These are phyloP conservation scores for Synanthedon andrenaeformis DNA, from an alignment of 2,888 invertebrate genomes.

Conservation along the genomic window DNA sequence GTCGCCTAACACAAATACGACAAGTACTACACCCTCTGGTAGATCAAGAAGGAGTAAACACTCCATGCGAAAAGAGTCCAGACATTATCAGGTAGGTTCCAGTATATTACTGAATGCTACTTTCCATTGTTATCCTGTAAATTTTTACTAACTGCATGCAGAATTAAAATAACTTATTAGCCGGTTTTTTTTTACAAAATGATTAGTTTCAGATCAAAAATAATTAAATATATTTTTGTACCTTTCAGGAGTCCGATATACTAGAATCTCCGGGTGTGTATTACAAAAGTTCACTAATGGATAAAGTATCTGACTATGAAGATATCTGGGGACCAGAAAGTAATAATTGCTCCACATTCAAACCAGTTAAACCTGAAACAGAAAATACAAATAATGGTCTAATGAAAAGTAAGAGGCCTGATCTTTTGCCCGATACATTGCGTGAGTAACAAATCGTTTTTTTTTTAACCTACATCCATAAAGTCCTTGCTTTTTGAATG, in stretches of 20 bases:
- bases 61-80: conserved; percentile 74
- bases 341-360: conserved; percentile 59
- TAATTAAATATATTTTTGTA: not conserved
- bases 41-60: conserved; percentile 70
- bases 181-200: not conserved
- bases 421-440: conserved; percentile 72
- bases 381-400: conserved; percentile 59
- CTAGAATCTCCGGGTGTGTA: conserved; percentile 85
- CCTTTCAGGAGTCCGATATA: conserved; percentile 80
- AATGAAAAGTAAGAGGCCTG: conserved; percentile 70
- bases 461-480: not conserved
- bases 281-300: conserved; percentile 87
- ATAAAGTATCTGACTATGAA: conserved; percentile 95
- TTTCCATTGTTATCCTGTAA: not conserved
- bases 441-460: conserved; percentile 35
- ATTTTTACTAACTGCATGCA: conserved; percentile 40
- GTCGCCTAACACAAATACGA: conserved; percentile 59
- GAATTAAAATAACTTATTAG: not conserved
- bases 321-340: conserved; percentile 88
- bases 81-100: conserved; percentile 75
- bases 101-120: not conserved
- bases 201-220: not conserved
- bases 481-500: not conserved
- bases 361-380: conserved; percentile 52
- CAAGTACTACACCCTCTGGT: conserved; percentile 69